Evolutionary conservation across 2,888 invertebrate species (phyloP).

Genomic region (Dicyrtomina minuta): DNA sequence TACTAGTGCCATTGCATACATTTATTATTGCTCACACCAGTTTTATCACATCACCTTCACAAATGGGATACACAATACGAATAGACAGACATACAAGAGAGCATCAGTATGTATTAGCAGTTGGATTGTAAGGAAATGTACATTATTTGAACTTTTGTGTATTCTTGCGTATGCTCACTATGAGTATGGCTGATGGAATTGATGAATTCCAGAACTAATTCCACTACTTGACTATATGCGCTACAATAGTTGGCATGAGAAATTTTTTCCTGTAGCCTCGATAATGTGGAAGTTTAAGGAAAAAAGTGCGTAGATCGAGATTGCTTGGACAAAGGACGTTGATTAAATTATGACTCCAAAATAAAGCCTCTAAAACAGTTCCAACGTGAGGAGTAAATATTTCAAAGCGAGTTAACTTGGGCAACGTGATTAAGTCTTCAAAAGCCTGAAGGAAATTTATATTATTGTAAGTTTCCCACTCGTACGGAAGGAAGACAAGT

Average conservation of each 20-base stretch:
- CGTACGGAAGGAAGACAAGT: slow-evolving; percentile 9
- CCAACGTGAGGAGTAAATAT: slow-evolving; percentile 3
- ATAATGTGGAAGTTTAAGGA: slow-evolving; percentile 11
- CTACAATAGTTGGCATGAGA: slow-evolving; percentile 10
- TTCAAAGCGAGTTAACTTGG: slow-evolving; percentile 18
- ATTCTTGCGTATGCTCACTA: no score
- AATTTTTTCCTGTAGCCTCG: slow-evolving; percentile 10
- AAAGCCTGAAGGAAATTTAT: slow-evolving; percentile 12
- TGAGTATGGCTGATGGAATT: no score
- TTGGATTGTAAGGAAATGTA: no score
- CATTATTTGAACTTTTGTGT: no score
- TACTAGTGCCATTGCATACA: no score
- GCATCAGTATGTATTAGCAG: no score
- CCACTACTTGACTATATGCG: neutral
- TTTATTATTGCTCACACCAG: no score
- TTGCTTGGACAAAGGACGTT: slow-evolving; percentile 4
- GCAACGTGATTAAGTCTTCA: slow-evolving; percentile 9
- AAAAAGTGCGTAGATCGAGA: slow-evolving; percentile 5
- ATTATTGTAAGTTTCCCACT: slow-evolving; percentile 23
- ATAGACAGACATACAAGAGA: no score
- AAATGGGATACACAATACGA: no score
- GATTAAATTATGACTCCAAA: slow-evolving; percentile 20
- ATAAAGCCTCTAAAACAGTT: slow-evolving; percentile 10
- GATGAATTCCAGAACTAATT: no score
- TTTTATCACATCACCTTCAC: no score